These are phyloP conservation scores for Otolemur crassicaudatus DNA, from an alignment of 2,797 vertebrate genomes.

Conservation along the genomic window DNA sequence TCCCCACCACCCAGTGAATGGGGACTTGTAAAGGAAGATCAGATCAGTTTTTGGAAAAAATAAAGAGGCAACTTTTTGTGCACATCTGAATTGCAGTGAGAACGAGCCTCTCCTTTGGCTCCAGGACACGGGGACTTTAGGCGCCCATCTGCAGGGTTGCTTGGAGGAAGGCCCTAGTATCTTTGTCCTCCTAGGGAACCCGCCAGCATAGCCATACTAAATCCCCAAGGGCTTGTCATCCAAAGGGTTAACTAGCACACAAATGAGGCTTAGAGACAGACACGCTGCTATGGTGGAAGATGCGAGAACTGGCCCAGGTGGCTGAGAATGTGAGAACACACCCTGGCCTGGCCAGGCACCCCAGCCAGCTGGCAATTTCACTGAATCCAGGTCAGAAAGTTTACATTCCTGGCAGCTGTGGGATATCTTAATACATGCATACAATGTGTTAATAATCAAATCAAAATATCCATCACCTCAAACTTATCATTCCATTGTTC, in stretches of 20 bases:
- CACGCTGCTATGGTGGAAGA: neutral
- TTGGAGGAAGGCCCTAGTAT: neutral
- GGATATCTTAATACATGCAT: neutral
- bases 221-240: neutral
- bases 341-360: neutral
- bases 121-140: neutral
- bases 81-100: neutral
- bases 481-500: neutral
- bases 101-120: neutral
- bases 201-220: too few relatives aligned
- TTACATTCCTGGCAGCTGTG: neutral
- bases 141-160: neutral
- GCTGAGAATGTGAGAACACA: rapidly evolving
- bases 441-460: too few relatives aligned
- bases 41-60: neutral
- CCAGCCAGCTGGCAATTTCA: neutral
- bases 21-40: neutral
- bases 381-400: neutral
- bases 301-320: neutral
- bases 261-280: neutral
- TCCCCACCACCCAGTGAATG: neutral
- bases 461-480: neutral
- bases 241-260: neutral
- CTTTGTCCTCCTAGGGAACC: neutral
- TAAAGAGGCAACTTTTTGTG: neutral